Base-by-base conservation (phyloP, 2,888 invertebrate species). In the Tholera decimalis region DNA sequence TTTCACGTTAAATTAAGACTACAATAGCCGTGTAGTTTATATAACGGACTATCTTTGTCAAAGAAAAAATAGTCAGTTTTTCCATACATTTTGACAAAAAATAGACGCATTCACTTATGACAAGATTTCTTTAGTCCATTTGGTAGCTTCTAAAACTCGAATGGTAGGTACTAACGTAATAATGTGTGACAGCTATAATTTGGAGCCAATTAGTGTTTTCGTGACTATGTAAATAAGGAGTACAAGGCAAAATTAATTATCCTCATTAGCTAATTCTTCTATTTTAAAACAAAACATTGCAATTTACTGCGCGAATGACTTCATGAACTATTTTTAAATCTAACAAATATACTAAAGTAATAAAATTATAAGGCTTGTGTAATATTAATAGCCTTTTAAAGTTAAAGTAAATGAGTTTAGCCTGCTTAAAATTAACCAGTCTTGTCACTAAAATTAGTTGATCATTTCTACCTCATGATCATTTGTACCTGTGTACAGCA, bases 231-330 rank as follows among this genome's bases (percentile, higher is more conserved):
- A 24, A 35, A 46, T 70, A 20, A 22, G 2, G 30, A 44, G 24
- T 37, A 50, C 46, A 53, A 72, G 54, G 49, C 47, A 20, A 73
- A 26, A 51, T 33, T 59, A 47, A 65, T 68, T 53, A 26, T 44
- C 6, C 18, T 39, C 37, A 33, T 39, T 39, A 9, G 3, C n/a
- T 6, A 11, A 39, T 46, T 56, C 15, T 57, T 37, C 3, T 28
- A 28, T 47, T 47, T 47, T 28, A 9, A n/a, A 28, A 6, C 11
- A 47, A 41, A 59, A 47, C 18, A 33, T 39, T 47, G 18, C 39
- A 26, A 22, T 41, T 26, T 22, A 2, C 4, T 37, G 2, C 5
- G 51, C 4, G 4, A 44, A 46, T 57, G 33, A 8, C 1, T 13
- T 4, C 20, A 44, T 9, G 7, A 0, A 28, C 4, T 28, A 35